Evolutionary conservation across 2,888 invertebrate species (phyloP), one percentile per base, ranked within the genome.

Genomic region (Apeira syringaria): DNA sequence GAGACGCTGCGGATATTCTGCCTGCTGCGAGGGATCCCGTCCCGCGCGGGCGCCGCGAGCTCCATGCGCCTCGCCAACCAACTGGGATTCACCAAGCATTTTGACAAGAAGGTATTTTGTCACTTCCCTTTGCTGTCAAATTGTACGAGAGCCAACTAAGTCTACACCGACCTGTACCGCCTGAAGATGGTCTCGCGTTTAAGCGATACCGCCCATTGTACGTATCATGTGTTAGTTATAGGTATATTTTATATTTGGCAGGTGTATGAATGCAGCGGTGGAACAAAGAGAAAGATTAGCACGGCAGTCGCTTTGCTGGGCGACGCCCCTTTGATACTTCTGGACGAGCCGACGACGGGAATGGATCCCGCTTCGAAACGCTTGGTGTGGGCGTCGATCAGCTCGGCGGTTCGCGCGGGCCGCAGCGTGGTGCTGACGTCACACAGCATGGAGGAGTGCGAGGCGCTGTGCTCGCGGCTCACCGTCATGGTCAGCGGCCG

Each of bases 341-440:
- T 95, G 27, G 95, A 94, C 68, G 92, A 92, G 59, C 94, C 93
- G 0, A 92, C 92, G 1, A 91, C 91, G 83, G 95, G 95, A 24
- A 95, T 96, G 94, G 96, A 97, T 68, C 94, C 96, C 1, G 94
- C 94, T 2, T 95, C 96, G 0, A 93, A 96, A 59, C 92, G 97
- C 2, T 92, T 94, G 46, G 90, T 97, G 6, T 97, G 97, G 97
- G 91, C 94, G 61, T 92, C 93, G 30, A 91, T 97, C 17, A 80
- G 73, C 60, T 61, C 53, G 4, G 91, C 92, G 46, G 92, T 94
- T 49, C 22, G 53, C 6, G 91, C 93, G 35, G 91, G 92, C 0
- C 96, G 96, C 26, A 94, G 96, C 47, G 92, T 97, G 31, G 90
- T 97, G 44, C 89, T 97, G 52, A 86, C 87, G 54, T 83, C 87